phyloP scores from a whole-genome alignment of 2,888 invertebrate species.

The Torymus auratus region DNA sequence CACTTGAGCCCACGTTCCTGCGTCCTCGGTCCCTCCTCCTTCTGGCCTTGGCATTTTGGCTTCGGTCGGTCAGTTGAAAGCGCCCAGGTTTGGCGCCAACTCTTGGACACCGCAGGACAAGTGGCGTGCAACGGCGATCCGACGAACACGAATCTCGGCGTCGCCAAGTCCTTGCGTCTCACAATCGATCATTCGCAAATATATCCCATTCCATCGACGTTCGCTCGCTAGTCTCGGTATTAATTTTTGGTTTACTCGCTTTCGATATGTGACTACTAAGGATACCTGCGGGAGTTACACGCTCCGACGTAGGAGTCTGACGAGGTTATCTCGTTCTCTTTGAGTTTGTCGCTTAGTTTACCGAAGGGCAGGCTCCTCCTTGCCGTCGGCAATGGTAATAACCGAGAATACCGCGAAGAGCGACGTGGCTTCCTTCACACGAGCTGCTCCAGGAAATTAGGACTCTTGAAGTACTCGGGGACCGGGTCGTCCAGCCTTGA shows the following conservation, averaged over 20 bases:
- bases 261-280: constrained; percentile 73
- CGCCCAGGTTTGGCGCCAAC: neutral
- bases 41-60: neutral
- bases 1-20: neutral
- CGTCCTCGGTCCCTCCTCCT: neutral
- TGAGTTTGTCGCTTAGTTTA: constrained; percentile 47
- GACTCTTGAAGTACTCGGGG: constrained; percentile 99
- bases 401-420: constrained; percentile 63
- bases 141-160: neutral
- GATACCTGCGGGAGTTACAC: constrained; percentile 68
- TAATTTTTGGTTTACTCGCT: constrained; percentile 54
- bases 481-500: constrained; percentile 99
- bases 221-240: constrained; percentile 64
- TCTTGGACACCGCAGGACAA: neutral
- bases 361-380: constrained; percentile 67
- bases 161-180: neutral
- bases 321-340: constrained; percentile 26
- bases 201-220: constrained; percentile 46
- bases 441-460: constrained; percentile 99
- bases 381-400: constrained; percentile 63
- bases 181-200: neutral
- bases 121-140: constrained; percentile 7
- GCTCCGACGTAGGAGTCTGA: constrained; percentile 43
- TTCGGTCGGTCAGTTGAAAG: constrained; percentile 3
- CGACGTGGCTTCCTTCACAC: constrained; percentile 81